phyloP scores from a whole-genome alignment of 53 echinoderm and acorn worm species.

The Apostichopus leukothele region DNA sequence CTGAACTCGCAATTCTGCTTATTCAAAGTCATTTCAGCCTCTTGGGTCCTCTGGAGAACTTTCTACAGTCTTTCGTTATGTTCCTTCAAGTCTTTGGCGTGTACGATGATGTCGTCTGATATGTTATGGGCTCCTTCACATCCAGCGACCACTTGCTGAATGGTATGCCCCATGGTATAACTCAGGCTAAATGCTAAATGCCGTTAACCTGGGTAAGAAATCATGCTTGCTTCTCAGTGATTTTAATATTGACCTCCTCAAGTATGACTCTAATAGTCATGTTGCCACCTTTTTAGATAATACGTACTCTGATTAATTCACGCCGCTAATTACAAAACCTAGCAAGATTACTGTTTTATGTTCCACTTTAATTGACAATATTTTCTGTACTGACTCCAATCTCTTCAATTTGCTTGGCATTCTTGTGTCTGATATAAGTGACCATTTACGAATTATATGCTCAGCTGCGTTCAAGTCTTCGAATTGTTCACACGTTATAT shows the following conservation, averaged over 20 bases:
- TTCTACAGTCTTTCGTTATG: constrained; percentile 63
- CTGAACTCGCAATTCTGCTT: constrained; percentile 55
- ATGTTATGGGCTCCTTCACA: constrained; percentile 66
- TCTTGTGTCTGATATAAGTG: too few species aligned
- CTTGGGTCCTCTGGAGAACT: constrained; percentile 55
- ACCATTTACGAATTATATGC: too few species aligned
- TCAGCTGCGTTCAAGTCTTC: too few species aligned
- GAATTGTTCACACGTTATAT: too few species aligned
- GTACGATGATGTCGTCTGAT: constrained; percentile 71
- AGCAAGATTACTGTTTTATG: too few species aligned
- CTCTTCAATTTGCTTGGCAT: too few species aligned
- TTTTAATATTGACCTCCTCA: constrained; percentile 8
- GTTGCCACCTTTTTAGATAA: too few species aligned
- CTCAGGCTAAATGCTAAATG: constrained; percentile 27
- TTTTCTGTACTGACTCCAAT: too few species aligned
- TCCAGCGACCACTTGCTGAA: constrained; percentile 55
- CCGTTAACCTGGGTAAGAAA: not conserved
- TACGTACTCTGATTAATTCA: too few species aligned
- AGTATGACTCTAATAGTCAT: not conserved
- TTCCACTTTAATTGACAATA: too few species aligned
- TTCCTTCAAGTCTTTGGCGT: constrained; percentile 43
- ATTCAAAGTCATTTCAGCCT: constrained; percentile 59
- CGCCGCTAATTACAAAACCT: too few species aligned
- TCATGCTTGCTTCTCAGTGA: not conserved
- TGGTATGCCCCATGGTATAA: constrained; percentile 57